Evolutionary conservation across 2,113 vertebrate species (phyloP).

Genomic region (Indri indri): DNA sequence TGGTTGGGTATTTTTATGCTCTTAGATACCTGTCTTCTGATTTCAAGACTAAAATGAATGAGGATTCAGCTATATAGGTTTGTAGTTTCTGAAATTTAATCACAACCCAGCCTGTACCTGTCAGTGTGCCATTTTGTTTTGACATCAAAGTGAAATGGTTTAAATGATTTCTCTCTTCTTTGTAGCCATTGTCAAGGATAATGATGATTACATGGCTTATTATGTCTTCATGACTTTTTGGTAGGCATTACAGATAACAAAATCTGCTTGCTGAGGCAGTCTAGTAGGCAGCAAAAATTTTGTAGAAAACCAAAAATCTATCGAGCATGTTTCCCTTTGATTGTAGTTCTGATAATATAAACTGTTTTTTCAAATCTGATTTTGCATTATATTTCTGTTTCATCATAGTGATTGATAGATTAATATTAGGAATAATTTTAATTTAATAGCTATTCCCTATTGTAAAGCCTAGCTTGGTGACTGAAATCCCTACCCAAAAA

Average conservation of each 20-base stretch:
- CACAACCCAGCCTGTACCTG: conserved; percentile 6
- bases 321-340: neutral
- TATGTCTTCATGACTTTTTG: conserved; percentile 49
- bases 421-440: conserved; percentile 57
- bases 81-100: conserved; percentile 62
- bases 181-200: conserved; percentile 60
- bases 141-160: conserved; percentile 56
- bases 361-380: neutral
- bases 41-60: conserved; percentile 55
- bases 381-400: conserved; percentile 60
- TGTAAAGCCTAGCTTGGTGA: conserved; percentile 54
- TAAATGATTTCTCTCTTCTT: conserved; percentile 49
- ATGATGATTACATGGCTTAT: conserved; percentile 60
- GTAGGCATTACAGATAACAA: conserved; percentile 41
- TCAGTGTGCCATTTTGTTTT: conserved; percentile 69
- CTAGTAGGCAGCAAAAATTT: neutral
- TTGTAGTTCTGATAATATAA: conserved; percentile 12
- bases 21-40: conserved; percentile 10
- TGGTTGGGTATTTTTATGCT: conserved; percentile 45
- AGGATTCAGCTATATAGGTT: conserved; percentile 38
- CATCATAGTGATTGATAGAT: conserved; percentile 41
- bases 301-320: neutral
- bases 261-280: conserved; percentile 30
- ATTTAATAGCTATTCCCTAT: conserved; percentile 33
- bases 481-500: conserved; percentile 43